Evolutionary conservation across 2,888 invertebrate species (phyloP), one percentile per base, ranked within the genome.

Genomic region (Sinodicranocentrus sp.): DNA sequence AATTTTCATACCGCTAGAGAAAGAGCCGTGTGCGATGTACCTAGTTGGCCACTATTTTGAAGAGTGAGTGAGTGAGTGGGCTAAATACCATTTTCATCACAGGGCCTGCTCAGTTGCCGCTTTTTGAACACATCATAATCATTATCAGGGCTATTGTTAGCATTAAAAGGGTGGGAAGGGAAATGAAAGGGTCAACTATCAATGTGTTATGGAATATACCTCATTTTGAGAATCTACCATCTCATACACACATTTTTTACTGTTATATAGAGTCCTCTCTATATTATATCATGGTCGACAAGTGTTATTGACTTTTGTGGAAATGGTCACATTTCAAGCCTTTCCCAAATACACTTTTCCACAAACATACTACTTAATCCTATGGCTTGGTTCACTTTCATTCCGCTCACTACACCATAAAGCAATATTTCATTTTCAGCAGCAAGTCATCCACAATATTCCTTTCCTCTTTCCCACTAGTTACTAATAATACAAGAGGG

Each of bases 381-480:
- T 61, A n/a, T n/a, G n/a, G n/a, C n/a, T n/a, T n/a, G n/a, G 68
- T 70, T 78, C 70, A 21, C 68, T 52, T 78, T 70, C 68, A 71
- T 59, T 68, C 44, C 5, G 44, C 48, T 72, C 72, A 73, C 21
- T 71, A 23, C 26, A 48, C 71, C 67, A 61, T 65, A 73, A 72
- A 72, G 75, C 70, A 52, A 82, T 82, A 82, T 75, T 75, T 82
- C 82, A 82, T 82, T 82, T 82, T 75, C 61, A 75, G 52, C 48
- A 39, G 5, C 67, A 61, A 73, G 68, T 54, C 70, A 82, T 82
- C 75, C 68, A 73, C 21, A 15, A 65, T 43, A 10, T 33, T 43
- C 65, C 65, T 65, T 17, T 26, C n/a, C n/a, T 2, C 28, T 43
- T 59, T 23, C 67, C 76, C 67, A 48, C 6, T n/a, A n/a, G n/a